phyloP scores from a whole-genome alignment of 2,113 vertebrate species.

The Siphamia tubifer region DNA sequence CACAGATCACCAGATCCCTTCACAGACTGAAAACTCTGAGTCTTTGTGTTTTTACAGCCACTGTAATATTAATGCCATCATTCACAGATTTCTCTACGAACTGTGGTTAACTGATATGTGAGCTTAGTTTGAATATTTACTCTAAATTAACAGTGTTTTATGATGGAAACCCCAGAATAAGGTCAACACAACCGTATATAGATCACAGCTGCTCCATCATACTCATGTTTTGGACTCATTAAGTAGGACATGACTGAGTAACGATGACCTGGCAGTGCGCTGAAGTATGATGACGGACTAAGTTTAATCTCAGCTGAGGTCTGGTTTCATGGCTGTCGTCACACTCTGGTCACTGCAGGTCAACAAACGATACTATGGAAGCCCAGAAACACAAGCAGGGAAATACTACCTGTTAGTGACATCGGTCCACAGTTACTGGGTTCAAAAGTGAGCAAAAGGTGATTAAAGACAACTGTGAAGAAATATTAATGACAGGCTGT shows the following conservation, averaged over 20 bases:
- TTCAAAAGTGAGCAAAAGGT: too few species aligned
- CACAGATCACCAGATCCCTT: not conserved
- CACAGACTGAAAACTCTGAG: not conserved
- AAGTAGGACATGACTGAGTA: conserved; percentile 59
- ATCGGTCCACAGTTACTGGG: too few species aligned
- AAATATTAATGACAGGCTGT: too few species aligned
- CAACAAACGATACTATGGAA: not conserved
- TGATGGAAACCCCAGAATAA: not conserved
- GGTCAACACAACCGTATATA: not conserved
- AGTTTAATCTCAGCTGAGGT: conserved; percentile 47
- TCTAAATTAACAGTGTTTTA: not conserved
- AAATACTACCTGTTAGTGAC: not conserved
- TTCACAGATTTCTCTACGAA: too few species aligned
- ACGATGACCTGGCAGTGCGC: conserved; percentile 35
- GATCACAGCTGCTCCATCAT: conserved; percentile 10
- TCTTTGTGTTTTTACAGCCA: not conserved
- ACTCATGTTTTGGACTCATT: conserved; percentile 42
- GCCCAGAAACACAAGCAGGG: not conserved
- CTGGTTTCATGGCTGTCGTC: conserved; percentile 13
- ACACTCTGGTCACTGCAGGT: not conserved
- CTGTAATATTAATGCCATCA: too few species aligned
- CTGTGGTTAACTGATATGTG: too few species aligned
- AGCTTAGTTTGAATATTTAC: not conserved
- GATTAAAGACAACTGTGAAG: too few species aligned
- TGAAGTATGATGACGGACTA: conserved; percentile 16